Conservation (phyloP, 2,113 vertebrate genomes). For the Centropus bengalensis region DNA sequence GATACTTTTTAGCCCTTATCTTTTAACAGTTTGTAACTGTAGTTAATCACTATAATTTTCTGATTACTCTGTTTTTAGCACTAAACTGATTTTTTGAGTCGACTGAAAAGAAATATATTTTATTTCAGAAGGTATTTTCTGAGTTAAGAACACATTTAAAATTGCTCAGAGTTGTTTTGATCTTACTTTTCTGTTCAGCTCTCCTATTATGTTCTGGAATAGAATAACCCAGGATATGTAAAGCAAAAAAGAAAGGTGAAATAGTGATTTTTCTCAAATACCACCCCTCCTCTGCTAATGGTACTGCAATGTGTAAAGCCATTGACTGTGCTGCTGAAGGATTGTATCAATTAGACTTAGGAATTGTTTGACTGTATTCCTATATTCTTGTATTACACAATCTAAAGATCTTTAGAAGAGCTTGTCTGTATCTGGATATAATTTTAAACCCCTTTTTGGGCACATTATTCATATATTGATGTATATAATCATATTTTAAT, state of each 20-base stretch:
- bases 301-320: not conserved
- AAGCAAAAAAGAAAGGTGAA: not conserved
- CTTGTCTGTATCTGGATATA: not conserved
- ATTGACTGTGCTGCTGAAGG: not conserved
- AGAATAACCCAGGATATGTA: not conserved
- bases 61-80: not conserved
- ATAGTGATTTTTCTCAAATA: not conserved
- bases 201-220: not conserved
- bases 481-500: not conserved
- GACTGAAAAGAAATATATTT: not conserved
- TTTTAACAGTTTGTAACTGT: not conserved
- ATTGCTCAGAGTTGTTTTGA: not conserved
- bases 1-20: not conserved
- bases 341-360: not conserved
- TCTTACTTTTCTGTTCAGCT: not conserved
- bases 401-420: not conserved
- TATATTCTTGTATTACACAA: not conserved
- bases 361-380: not conserved
- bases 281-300: not conserved
- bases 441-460: not conserved
- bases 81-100: not conserved
- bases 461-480: not conserved
- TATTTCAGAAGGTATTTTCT: not conserved
- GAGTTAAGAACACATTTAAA: not conserved
- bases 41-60: not conserved